Percentiles rank a stretch among this genome's conserved stretches.
Conservation (phyloP, 2,113 vertebrate species). For the Laticauda colubrina region DNA sequence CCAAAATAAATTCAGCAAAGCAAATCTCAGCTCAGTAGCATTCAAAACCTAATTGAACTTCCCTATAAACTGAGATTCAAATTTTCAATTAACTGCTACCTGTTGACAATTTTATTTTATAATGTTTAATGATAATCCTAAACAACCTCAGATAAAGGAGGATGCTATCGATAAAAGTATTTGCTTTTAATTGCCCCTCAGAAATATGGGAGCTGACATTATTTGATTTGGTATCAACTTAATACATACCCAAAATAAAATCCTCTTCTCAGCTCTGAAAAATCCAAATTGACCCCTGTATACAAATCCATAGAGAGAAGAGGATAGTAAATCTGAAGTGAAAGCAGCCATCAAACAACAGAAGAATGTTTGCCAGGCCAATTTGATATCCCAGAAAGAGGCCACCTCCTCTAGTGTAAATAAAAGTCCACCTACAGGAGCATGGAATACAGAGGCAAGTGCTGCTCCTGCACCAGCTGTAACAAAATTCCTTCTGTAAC, state of each 20-base stretch:
- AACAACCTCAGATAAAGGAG: background rate
- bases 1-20: background rate
- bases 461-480: conserved; percentile 39
- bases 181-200: background rate
- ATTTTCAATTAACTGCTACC: background rate
- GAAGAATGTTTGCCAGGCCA: conserved; percentile 60
- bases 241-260: conserved; percentile 51
- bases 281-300: conserved; percentile 53
- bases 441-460: conserved; percentile 34
- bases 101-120: background rate
- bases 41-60: background rate
- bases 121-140: background rate
- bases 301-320: conserved; percentile 46
- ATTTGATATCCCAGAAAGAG: conserved; percentile 51
- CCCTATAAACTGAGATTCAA: background rate
- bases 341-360: conserved; percentile 59
- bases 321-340: conserved; percentile 50
- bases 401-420: conserved; percentile 56
- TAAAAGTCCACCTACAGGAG: conserved; percentile 33
- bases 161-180: background rate
- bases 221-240: background rate
- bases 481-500: conserved; percentile 49
- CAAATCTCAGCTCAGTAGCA: background rate
- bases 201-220: background rate
- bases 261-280: conserved; percentile 60